A percentile compares a stretch with the other conserved stretches of the same genome.
Conservation (phyloP, 2,888 invertebrate species). For the Sphaeridia pumilis region DNA sequence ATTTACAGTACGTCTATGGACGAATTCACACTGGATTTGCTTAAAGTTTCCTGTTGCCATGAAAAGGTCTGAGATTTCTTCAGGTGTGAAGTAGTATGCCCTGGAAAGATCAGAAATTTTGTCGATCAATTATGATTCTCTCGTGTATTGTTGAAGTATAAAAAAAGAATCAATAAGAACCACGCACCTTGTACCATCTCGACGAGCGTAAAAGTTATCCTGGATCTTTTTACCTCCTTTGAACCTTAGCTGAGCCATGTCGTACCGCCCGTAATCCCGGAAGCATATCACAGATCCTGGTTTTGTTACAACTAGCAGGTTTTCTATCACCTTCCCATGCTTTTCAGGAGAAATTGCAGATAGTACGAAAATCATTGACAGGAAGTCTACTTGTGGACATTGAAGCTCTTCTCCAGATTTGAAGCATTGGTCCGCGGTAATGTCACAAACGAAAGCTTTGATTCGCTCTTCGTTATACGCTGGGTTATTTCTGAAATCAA, state of each 20-base stretch:
- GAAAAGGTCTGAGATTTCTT: slow-evolving; percentile 57
- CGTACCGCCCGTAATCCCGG: slow-evolving; percentile 91
- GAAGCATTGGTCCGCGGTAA: slow-evolving; percentile 58
- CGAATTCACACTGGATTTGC: slow-evolving; percentile 57
- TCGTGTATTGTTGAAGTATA: too few relatives aligned
- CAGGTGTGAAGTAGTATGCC: slow-evolving; percentile 67
- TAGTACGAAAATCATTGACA: slow-evolving; percentile 85
- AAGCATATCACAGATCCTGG: slow-evolving; percentile 76
- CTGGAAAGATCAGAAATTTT: slow-evolving; percentile 42
- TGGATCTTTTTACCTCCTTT: slow-evolving; percentile 82
- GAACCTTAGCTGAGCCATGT: slow-evolving; percentile 87
- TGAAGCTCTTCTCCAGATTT: slow-evolving; percentile 39
- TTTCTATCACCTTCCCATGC: slow-evolving; percentile 49
- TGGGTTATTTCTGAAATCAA: slow-evolving; percentile 39
- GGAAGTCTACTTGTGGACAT: slow-evolving; percentile 52
- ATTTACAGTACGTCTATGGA: slow-evolving; percentile 81
- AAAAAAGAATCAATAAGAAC: too few relatives aligned
- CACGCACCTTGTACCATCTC: slow-evolving; percentile 89
- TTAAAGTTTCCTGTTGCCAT: slow-evolving; percentile 54
- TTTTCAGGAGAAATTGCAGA: slow-evolving; percentile 86
- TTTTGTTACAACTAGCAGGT: slow-evolving; percentile 53
- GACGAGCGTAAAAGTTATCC: slow-evolving; percentile 90
- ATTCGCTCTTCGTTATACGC: slow-evolving; percentile 55
- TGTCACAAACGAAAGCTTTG: slow-evolving; percentile 71
- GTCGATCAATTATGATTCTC: background rate